These are phyloP conservation scores for Chelonoidis abingdonii DNA, from an alignment of 2,113 vertebrate species.

Conservation along the genomic window DNA sequence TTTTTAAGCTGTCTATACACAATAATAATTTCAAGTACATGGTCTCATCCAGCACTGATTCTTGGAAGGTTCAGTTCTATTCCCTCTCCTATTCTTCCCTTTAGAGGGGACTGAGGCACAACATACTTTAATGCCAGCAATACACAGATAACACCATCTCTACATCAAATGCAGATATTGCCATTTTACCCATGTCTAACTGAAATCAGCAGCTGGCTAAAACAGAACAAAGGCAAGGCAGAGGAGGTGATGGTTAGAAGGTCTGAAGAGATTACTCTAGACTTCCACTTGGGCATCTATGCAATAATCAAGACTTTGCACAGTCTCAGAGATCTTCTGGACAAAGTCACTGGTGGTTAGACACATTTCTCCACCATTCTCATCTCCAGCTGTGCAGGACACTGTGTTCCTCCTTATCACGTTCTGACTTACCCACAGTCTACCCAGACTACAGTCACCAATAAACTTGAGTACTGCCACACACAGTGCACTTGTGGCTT, in stretches of 20 bases:
- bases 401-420: neutral
- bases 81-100: neutral
- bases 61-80: neutral
- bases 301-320: neutral
- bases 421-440: neutral
- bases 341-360: neutral
- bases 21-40: neutral
- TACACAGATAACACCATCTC: neutral
- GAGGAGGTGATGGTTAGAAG: slow-evolving; percentile 21
- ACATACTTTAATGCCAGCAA: neutral
- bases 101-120: neutral
- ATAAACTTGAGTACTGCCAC: neutral
- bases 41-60: neutral
- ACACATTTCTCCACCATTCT: neutral
- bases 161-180: neutral
- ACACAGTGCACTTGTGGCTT: neutral
- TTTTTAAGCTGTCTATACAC: neutral
- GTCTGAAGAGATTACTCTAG: neutral
- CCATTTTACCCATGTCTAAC: neutral
- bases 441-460: neutral
- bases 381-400: neutral
- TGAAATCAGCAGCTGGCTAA: neutral
- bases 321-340: neutral
- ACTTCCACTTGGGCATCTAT: neutral
- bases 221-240: neutral